A percentile compares a stretch with the other conserved stretches of the same genome.
These are phyloP conservation scores for Drosophila imparisetae DNA, from an alignment of 2,888 invertebrate genomes.

Conservation along the genomic window DNA sequence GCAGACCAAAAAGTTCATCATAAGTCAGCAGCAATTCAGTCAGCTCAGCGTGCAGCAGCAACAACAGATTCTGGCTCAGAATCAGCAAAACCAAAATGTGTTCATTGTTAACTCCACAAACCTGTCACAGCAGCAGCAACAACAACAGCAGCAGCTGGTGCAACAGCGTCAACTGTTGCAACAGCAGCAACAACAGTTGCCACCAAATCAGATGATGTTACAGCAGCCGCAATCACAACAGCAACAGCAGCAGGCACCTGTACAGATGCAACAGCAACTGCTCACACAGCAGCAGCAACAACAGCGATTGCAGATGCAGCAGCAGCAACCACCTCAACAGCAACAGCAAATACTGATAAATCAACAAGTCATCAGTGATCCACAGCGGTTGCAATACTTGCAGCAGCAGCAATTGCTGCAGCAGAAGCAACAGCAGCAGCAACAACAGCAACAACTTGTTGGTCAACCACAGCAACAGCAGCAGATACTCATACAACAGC, in stretches of 20 bases:
- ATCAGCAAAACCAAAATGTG: slow-evolving; percentile 85
- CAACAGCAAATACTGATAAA: slow-evolving; percentile 83
- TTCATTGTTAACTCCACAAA: slow-evolving; percentile 84
- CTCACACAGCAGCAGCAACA: slow-evolving; percentile 66
- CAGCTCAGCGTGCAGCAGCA: slow-evolving; percentile 87
- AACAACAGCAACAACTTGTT: slow-evolving; percentile 74
- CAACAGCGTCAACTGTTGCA: slow-evolving; percentile 63
- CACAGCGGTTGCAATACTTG: slow-evolving; percentile 83
- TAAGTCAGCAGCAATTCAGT: slow-evolving; percentile 88
- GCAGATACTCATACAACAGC: slow-evolving; percentile 75
- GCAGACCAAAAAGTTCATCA: slow-evolving; percentile 84
- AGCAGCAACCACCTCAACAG: slow-evolving; percentile 79
- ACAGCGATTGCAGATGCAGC: slow-evolving; percentile 75
- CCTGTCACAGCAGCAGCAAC: slow-evolving; percentile 75
- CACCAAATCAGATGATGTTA: slow-evolving; percentile 61
- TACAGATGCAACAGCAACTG: slow-evolving; percentile 69
- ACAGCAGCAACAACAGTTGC: slow-evolving; percentile 71
- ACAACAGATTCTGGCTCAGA: slow-evolving; percentile 84
- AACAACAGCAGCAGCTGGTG: slow-evolving; percentile 76
- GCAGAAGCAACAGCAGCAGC: slow-evolving; percentile 78
- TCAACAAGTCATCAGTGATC: slow-evolving; percentile 83
- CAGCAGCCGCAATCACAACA: slow-evolving; percentile 67
- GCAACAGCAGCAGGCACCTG: slow-evolving; percentile 63
- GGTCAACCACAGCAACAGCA: slow-evolving; percentile 85
- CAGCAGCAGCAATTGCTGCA: slow-evolving; percentile 79